Conservation (phyloP, 1,140 invertebrate species). For the Lucilia cuprina region DNA sequence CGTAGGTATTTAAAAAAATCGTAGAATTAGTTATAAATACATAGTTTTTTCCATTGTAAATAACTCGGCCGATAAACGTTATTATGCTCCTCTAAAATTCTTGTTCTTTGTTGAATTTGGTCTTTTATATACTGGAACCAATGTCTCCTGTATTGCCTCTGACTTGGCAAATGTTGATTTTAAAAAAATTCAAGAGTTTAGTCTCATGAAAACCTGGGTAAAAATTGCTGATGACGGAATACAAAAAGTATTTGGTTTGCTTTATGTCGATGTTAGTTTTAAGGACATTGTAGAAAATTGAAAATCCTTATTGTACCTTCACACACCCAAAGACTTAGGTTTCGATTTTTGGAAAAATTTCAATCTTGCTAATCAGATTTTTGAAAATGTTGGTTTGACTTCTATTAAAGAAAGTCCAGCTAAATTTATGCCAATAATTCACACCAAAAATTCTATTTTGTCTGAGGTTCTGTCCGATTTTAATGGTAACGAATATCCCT, state of each 20-base stretch:
- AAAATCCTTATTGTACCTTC: neutral
- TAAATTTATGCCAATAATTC: neutral
- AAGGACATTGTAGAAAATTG: no score
- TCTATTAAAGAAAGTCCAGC: neutral
- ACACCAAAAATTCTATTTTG: neutral
- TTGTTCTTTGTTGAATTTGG: neutral
- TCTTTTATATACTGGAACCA: no score
- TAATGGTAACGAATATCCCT: neutral
- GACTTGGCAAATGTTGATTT: no score
- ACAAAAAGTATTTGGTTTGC: neutral
- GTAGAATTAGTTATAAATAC: neutral
- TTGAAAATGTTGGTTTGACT: conserved; percentile 20
- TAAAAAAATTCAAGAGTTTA: neutral
- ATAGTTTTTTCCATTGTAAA: neutral
- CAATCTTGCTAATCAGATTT: neutral
- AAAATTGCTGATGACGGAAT: neutral
- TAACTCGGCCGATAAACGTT: neutral
- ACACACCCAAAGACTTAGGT: neutral
- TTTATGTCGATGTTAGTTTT: neutral
- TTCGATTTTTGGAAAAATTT: conserved; percentile 8
- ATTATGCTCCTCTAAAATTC: conserved; percentile 5
- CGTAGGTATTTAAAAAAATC: neutral
- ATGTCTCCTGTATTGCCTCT: no score
- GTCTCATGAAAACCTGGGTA: neutral
- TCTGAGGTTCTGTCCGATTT: neutral